phyloP scores from a whole-genome alignment of 2,113 vertebrate genomes.

The Calyptomena viridis region DNA sequence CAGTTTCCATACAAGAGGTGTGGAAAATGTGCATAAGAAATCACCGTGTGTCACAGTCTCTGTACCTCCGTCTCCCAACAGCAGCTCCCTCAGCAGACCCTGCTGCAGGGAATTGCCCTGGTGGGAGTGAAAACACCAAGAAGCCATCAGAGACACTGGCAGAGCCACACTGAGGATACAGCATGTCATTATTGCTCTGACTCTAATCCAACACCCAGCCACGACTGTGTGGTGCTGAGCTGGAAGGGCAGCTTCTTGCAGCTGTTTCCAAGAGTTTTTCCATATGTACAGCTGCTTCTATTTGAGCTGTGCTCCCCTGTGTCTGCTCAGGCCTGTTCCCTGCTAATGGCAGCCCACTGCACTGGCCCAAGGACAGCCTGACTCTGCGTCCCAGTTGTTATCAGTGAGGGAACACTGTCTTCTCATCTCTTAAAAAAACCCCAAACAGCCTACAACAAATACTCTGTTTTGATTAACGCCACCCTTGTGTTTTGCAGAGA shows the following conservation, averaged over 20 bases:
- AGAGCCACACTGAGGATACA: background rate
- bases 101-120: fast-evolving
- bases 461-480: background rate
- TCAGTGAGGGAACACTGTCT: background rate
- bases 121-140: background rate
- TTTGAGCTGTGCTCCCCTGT: background rate
- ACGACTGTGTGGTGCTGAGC: fast-evolving
- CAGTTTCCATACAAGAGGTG: background rate
- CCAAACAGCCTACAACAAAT: background rate
- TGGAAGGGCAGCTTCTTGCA: background rate
- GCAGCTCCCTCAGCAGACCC: background rate
- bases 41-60: fast-evolving
- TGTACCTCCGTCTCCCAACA: background rate
- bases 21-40: background rate
- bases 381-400: fast-evolving
- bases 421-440: background rate
- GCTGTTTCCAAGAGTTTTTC: background rate
- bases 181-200: background rate
- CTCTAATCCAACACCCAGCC: background rate
- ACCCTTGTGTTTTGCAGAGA: constrained; percentile 2
- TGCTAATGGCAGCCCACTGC: background rate
- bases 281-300: fast-evolving
- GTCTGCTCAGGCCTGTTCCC: background rate
- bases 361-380: background rate
- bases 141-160: fast-evolving